Evolutionary conservation across 2,888 invertebrate species (phyloP).

Genomic region (Emmelina monodactyla): DNA sequence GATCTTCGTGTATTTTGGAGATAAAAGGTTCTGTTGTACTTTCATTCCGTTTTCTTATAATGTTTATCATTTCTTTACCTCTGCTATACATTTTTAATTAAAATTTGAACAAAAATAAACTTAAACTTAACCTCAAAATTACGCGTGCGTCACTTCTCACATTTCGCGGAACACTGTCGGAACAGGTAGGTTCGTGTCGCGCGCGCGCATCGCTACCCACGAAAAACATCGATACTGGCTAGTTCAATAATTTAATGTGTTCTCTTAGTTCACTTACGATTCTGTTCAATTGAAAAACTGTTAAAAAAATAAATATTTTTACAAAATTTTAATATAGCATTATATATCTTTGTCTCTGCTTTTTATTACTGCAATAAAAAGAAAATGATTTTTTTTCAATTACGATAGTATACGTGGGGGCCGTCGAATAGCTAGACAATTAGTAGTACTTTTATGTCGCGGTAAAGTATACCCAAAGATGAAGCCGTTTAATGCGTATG

Average conservation of each 20-base stretch:
- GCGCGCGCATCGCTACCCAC: constrained; percentile 3
- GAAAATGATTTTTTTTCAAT: no score
- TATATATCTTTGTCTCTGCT: constrained; percentile 3
- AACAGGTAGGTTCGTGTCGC: constrained; percentile 6
- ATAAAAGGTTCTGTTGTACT: constrained; percentile 4
- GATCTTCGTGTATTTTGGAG: constrained; percentile 2
- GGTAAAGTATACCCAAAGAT: no score
- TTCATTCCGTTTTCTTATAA: constrained; percentile 6
- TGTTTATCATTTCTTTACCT: constrained; percentile 4
- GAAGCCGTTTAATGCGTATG: no score
- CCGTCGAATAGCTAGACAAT: no score
- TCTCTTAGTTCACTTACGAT: constrained; percentile 4
- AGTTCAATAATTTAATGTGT: constrained; percentile 6
- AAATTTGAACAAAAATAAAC: constrained; percentile 5
- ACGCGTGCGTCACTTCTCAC: constrained; percentile 5
- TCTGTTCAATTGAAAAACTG: constrained; percentile 1
- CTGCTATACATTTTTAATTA: constrained; percentile 6
- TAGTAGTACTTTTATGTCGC: no score
- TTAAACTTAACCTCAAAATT: constrained; percentile 6
- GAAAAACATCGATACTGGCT: constrained; percentile 4
- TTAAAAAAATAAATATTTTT: constrained; percentile 2
- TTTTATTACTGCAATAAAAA: no score
- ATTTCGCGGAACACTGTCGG: constrained; percentile 4
- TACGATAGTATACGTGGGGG: constrained; percentile 8
- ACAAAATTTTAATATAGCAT: no score